Percentiles rank a stretch among this genome's conserved stretches.
Evolutionary conservation across 2,888 invertebrate genomes (phyloP).

Genomic region (Trissolcus japonicus): DNA sequence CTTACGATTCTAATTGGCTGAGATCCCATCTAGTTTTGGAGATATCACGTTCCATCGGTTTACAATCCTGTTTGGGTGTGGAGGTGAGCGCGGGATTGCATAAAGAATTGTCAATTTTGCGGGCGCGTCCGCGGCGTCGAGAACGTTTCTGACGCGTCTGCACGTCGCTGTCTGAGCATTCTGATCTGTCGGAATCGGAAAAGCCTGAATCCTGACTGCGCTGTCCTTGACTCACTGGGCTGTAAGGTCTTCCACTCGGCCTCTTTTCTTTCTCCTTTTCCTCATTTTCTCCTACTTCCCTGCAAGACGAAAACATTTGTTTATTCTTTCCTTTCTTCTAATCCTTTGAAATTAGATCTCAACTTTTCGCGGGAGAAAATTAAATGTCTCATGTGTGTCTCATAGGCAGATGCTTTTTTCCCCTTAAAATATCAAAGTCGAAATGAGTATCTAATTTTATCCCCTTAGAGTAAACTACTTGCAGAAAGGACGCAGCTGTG

Average conservation of each 20-base stretch:
- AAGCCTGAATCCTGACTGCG: slow-evolving; percentile 89
- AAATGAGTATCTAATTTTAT: slow-evolving; percentile 31
- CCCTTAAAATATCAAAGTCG: slow-evolving; percentile 12
- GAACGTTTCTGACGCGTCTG: slow-evolving; percentile 50
- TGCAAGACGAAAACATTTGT: slow-evolving; percentile 6
- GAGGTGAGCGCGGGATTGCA: slow-evolving; percentile 67
- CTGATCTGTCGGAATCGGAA: slow-evolving; percentile 85
- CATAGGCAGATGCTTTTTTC: not conserved
- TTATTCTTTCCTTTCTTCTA: too few species aligned
- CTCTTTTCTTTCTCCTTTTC: slow-evolving; percentile 28
- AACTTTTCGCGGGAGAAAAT: too few species aligned
- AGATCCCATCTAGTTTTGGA: slow-evolving; percentile 43
- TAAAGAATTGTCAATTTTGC: slow-evolving; percentile 51
- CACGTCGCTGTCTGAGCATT: slow-evolving; percentile 62
- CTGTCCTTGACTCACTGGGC: slow-evolving; percentile 66
- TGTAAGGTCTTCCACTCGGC: slow-evolving; percentile 54
- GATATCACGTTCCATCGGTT: slow-evolving; percentile 27
- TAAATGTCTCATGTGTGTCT: not conserved
- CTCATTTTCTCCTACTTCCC: slow-evolving; percentile 8
- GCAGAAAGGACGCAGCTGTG: slow-evolving; percentile 27
- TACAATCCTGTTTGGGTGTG: slow-evolving; percentile 65
- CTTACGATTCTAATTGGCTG: slow-evolving; percentile 44
- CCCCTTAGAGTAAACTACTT: slow-evolving; percentile 24
- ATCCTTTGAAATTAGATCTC: too few species aligned
- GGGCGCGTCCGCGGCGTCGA: slow-evolving; percentile 37